Percentiles rank a stretch among this genome's conserved stretches.
Conservation (phyloP, 2,797 vertebrate species). For the Cuculus canorus region DNA sequence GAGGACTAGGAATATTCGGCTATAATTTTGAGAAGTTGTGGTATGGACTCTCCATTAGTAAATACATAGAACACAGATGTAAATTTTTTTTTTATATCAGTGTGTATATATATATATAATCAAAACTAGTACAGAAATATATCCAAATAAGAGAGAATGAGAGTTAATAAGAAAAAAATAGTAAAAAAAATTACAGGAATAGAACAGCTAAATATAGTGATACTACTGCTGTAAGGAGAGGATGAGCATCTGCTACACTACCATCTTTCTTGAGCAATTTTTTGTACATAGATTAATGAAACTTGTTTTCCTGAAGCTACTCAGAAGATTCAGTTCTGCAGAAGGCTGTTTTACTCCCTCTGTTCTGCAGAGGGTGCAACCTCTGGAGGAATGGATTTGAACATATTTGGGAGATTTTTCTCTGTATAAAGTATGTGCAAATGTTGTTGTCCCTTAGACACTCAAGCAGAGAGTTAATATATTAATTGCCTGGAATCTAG, state of each 20-base stretch:
- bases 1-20: not conserved
- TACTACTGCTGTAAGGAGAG: not conserved
- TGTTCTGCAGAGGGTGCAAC: not conserved
- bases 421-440: not conserved
- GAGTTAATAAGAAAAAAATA: not conserved
- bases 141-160: rapidly evolving
- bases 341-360: not conserved
- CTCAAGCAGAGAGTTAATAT: not conserved
- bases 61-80: not conserved
- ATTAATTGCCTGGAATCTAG: not conserved
- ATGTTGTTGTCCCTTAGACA: not conserved
- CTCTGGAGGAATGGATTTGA: not conserved
- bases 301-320: not conserved
- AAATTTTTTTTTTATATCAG: not conserved
- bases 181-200: not conserved
- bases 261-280: not conserved
- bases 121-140: not conserved
- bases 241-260: not conserved
- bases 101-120: not conserved
- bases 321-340: not conserved
- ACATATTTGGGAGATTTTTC: not conserved
- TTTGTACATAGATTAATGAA: not conserved
- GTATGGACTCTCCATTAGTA: not conserved
- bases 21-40: not conserved
- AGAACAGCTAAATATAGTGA: not conserved